Conservation (phyloP, 1,140 invertebrate genomes). For the Notospermus geniculatus region DNA sequence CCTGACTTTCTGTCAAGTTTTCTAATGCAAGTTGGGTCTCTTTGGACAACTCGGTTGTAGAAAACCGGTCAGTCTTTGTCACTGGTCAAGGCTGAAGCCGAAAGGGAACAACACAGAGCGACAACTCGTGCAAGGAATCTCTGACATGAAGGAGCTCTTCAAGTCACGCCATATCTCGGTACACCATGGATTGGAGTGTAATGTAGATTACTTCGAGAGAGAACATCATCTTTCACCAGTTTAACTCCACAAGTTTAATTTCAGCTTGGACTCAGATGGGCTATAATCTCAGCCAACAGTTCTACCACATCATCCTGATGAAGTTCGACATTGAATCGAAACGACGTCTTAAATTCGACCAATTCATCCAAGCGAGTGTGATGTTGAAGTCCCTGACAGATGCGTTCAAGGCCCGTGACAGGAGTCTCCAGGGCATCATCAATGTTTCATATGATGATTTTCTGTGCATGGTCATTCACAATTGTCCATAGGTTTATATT, state of each 20-base stretch:
- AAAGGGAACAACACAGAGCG: no score
- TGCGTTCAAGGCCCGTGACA: slow-evolving; percentile 74
- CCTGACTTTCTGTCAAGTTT: no score
- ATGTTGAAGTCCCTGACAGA: slow-evolving; percentile 84
- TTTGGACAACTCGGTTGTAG: no score
- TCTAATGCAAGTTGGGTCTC: no score
- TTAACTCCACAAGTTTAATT: slow-evolving; percentile 22
- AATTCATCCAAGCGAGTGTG: slow-evolving; percentile 84
- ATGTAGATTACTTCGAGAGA: no score
- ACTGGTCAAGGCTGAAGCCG: no score
- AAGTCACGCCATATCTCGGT: no score
- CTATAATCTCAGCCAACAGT: slow-evolving; percentile 77
- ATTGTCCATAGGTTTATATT: slow-evolving; percentile 17
- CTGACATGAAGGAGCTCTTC: no score
- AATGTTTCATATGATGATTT: slow-evolving; percentile 85
- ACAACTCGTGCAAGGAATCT: no score
- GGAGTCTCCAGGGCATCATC: slow-evolving; percentile 71
- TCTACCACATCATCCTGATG: slow-evolving; percentile 70
- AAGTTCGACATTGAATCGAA: slow-evolving; percentile 64
- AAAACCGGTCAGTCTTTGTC: no score
- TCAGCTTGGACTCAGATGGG: slow-evolving; percentile 83
- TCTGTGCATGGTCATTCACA: slow-evolving; percentile 66
- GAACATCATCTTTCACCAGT: no score
- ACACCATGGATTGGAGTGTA: no score
- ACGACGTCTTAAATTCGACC: slow-evolving; percentile 70